A percentile compares a stretch with the other conserved stretches of the same genome.
phyloP scores from a whole-genome alignment of 2,113 vertebrate species.

The Haplochromis burtoni region DNA sequence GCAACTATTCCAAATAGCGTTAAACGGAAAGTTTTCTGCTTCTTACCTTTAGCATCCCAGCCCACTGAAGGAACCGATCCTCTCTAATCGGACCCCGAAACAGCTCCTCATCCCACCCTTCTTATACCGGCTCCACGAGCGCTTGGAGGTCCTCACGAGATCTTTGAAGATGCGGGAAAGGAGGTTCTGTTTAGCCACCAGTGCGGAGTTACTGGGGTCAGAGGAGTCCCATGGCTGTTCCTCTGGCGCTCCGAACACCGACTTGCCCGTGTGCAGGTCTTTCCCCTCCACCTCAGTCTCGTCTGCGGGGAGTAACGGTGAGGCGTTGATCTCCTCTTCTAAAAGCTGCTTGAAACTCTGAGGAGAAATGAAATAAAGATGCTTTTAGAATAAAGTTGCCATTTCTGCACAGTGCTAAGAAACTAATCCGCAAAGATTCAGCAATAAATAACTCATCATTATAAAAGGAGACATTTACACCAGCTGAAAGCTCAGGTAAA shows the following conservation, averaged over 20 bases:
- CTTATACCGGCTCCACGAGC: constrained; percentile 69
- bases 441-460: neutral
- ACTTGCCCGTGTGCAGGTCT: constrained; percentile 17
- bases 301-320: constrained; percentile 23
- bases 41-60: constrained; percentile 69
- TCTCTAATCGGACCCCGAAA: constrained; percentile 72
- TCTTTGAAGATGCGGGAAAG: constrained; percentile 62
- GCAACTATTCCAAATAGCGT: neutral
- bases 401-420: neutral
- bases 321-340: constrained; percentile 39
- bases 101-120: constrained; percentile 73
- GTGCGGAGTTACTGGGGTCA: constrained; percentile 18
- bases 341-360: constrained; percentile 66
- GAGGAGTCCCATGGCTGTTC: constrained; percentile 18
- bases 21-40: too few relatives aligned
- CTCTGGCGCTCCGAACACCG: neutral
- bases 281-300: constrained; percentile 9
- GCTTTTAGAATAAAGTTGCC: neutral
- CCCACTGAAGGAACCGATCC: constrained; percentile 77
- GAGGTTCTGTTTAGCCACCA: constrained; percentile 18
- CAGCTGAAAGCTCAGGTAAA: neutral
- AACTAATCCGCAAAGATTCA: neutral
- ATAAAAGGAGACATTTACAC: neutral
- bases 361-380: neutral
- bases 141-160: constrained; percentile 64